These are phyloP conservation scores for Myxocyprinus asiaticus DNA, from an alignment of 2,113 vertebrate species.

Conservation along the genomic window DNA sequence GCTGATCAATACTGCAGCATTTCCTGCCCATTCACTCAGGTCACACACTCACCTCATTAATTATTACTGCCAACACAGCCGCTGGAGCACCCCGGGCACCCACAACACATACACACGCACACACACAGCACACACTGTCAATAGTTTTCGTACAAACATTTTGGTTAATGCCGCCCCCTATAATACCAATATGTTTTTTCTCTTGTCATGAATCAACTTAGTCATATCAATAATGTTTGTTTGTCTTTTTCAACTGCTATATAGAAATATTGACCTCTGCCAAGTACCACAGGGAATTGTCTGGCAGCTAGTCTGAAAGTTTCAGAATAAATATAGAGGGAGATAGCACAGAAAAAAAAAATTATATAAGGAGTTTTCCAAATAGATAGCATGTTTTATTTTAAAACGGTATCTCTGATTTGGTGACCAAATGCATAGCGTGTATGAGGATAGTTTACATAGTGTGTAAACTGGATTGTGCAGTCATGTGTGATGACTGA, in stretches of 20 bases:
- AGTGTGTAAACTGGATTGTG: too few species aligned
- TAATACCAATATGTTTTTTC: background rate
- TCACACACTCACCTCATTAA: conserved; percentile 93
- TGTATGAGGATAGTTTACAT: background rate
- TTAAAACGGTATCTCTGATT: conserved; percentile 14
- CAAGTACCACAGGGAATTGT: background rate
- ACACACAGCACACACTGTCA: background rate
- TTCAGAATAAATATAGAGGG: background rate
- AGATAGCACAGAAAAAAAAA: too few species aligned
- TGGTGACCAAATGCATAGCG: background rate
- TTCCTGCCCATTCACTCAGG: conserved; percentile 99
- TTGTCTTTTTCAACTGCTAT: conserved; percentile 2
- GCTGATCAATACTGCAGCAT: conserved; percentile 97
- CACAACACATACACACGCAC: conserved; percentile 28
- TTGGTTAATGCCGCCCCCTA: background rate
- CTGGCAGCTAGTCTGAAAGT: background rate
- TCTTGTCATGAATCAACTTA: background rate
- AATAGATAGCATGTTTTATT: conserved; percentile 6
- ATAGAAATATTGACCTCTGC: background rate
- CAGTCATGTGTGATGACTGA: too few species aligned
- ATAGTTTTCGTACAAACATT: background rate
- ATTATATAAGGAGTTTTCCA: too few species aligned
- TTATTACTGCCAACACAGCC: conserved; percentile 94
- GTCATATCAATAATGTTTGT: background rate
- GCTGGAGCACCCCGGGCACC: conserved; percentile 83